Evolutionary conservation across 2,113 vertebrate species (phyloP).

Genomic region (Cochlearius cochlearius): DNA sequence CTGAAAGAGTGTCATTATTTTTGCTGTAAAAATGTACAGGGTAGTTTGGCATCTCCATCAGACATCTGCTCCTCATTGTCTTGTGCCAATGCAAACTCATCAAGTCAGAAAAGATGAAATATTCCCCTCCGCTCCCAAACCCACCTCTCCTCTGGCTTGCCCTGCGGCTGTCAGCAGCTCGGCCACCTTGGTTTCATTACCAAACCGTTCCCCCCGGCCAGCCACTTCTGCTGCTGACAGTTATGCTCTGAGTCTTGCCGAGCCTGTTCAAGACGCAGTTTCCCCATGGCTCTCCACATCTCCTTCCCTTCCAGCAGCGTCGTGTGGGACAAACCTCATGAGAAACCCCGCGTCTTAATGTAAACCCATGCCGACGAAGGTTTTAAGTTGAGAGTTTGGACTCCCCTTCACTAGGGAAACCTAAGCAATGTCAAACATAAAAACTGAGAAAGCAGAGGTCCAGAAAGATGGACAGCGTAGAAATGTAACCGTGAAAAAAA

Average conservation of each 20-base stretch:
- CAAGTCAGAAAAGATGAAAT: slow-evolving; percentile 51
- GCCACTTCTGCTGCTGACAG: slow-evolving; percentile 62
- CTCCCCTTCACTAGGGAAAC: background rate
- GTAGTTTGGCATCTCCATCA: slow-evolving; percentile 43
- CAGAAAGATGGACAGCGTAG: background rate
- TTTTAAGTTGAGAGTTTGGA: background rate
- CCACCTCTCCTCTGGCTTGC: slow-evolving; percentile 38
- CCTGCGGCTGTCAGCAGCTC: slow-evolving; percentile 51
- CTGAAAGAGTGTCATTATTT: slow-evolving; percentile 30
- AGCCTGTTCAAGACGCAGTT: background rate
- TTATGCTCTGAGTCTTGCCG: slow-evolving; percentile 16
- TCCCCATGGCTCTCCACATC: background rate
- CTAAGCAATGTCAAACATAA: background rate
- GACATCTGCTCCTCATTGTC: slow-evolving; percentile 62
- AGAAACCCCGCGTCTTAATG: background rate
- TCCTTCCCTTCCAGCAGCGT: background rate
- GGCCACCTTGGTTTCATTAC: slow-evolving; percentile 56
- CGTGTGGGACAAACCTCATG: background rate
- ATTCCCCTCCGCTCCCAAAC: slow-evolving; percentile 31
- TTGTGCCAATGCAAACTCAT: slow-evolving; percentile 59
- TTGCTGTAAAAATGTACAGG: slow-evolving; percentile 14
- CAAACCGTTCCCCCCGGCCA: background rate
- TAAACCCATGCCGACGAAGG: rapidly evolving
- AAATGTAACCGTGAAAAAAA: background rate
- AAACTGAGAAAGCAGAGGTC: background rate